Base-by-base conservation (phyloP, 2,113 vertebrate species). In the Labeo rohita region DNA sequence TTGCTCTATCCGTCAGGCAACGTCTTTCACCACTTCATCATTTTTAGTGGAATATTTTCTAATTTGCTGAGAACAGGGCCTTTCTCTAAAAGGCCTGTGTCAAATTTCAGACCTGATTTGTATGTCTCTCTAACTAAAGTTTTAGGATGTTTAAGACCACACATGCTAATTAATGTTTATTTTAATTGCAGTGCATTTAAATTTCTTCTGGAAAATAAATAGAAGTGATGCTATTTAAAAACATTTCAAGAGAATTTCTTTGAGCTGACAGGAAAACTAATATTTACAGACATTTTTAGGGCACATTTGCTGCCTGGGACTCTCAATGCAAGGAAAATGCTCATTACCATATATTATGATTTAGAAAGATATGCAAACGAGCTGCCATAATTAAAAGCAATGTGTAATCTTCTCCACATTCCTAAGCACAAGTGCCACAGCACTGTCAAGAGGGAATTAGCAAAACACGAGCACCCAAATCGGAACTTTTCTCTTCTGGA, bases 221-320 rank as follows among this genome's bases (percentile, higher is more conserved):
- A 65, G 39, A 54, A 61, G 76, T 16, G 36, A 34, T 52, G 54
- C 85, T 87, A 83, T 87, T 87, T 83, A 83, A 82, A 82, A 88
- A 39, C 73, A 36, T 70, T 90, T 88, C 84, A 84, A 76, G 56
- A 75, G 47, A 59, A 45, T 74, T 77, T 36, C 56, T 84, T 84
- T 52, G 68, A 82, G 59, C 83, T 88, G 76, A 89, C 88, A 83
- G 66, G 47, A 86, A 91, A 86, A 87, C 87, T 88, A 91, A 90
- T 91, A 88, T 91, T 90, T 90, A 74, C 87, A 85, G 89, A 90
- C 88, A 85, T 90, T 90, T 91, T 87, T 84, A 87, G 89, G 89
- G 68, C 91, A 89, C 85, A 86, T 89, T 89, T 86, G 80, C 72
- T 82, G 86, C 86, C 79, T 85, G 81, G 73, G 47, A 68, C 74